A percentile compares a stretch with the other conserved stretches of the same genome.
Evolutionary conservation across 2,797 vertebrate species (phyloP).

Genomic region (Trachurus trachurus): DNA sequence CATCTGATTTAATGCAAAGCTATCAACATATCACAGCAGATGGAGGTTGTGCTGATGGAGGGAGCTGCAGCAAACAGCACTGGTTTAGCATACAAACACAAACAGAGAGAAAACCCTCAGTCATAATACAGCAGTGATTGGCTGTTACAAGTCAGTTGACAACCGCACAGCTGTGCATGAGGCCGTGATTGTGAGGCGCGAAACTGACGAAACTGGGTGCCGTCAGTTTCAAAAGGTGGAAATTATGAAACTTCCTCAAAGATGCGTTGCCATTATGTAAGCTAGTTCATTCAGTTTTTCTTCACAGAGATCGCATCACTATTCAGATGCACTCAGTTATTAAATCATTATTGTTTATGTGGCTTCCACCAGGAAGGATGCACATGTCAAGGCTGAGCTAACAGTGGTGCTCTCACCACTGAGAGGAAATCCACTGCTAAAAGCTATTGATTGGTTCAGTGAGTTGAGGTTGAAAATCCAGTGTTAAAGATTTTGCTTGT

Average conservation of each 20-base stretch:
- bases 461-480: not conserved
- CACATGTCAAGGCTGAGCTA: not conserved
- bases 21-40: not conserved
- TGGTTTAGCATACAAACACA: not conserved
- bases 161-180: not conserved
- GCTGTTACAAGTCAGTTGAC: not conserved
- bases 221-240: not conserved
- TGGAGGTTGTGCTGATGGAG: not conserved
- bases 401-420: not conserved
- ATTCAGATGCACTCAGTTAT: not conserved
- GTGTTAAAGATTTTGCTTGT: not conserved
- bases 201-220: not conserved
- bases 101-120: not conserved
- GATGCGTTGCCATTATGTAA: not conserved
- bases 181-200: not conserved
- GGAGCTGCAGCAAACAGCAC: not conserved
- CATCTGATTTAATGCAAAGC: not conserved
- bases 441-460: not conserved
- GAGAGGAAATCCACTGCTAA: slow-evolving; percentile 1
- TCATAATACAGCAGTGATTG: not conserved
- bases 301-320: too few species aligned
- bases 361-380: not conserved
- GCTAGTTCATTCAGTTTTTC: too few species aligned
- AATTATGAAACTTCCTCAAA: too few species aligned
- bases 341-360: not conserved